Evolutionary conservation across 2,797 vertebrate genomes (phyloP).

Genomic region (Enteromius trimaculatus): DNA sequence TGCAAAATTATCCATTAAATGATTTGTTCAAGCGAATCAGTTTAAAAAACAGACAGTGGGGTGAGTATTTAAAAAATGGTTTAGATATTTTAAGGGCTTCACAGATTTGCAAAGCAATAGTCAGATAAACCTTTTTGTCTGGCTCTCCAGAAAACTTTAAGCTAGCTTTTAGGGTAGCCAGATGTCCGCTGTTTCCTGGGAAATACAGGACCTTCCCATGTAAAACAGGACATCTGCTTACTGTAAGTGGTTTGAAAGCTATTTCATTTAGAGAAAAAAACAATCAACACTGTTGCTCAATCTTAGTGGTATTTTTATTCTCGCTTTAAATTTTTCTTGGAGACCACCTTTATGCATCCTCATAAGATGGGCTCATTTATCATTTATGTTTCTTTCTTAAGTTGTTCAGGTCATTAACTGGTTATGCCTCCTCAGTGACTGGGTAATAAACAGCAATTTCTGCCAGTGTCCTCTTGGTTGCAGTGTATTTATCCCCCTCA

Average conservation of each 20-base stretch:
- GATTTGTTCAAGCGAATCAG: neutral
- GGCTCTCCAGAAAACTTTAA: neutral
- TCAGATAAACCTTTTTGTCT: conserved; percentile 1
- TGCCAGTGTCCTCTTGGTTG: neutral
- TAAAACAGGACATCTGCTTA: conserved; percentile 10
- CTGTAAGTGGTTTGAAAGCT: neutral
- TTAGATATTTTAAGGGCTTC: neutral
- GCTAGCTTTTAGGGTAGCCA: conserved; percentile 6
- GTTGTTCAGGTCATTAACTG: conserved; percentile 18
- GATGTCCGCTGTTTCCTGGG: conserved; percentile 1
- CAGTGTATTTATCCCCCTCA: neutral
- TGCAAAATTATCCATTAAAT: neutral
- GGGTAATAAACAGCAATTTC: neutral
- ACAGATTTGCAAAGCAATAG: neutral
- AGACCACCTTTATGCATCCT: neutral
- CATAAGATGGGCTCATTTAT: conserved; percentile 49
- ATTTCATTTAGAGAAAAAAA: neutral
- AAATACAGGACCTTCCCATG: neutral
- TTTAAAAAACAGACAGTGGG: neutral
- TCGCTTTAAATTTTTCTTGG: neutral
- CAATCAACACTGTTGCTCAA: neutral
- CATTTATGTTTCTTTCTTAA: conserved; percentile 37
- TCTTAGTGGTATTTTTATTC: neutral
- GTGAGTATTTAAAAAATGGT: neutral
- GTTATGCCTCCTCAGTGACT: neutral